Evolutionary conservation across 2,113 vertebrate species (phyloP).

Genomic region (Agelaius tricolor): DNA sequence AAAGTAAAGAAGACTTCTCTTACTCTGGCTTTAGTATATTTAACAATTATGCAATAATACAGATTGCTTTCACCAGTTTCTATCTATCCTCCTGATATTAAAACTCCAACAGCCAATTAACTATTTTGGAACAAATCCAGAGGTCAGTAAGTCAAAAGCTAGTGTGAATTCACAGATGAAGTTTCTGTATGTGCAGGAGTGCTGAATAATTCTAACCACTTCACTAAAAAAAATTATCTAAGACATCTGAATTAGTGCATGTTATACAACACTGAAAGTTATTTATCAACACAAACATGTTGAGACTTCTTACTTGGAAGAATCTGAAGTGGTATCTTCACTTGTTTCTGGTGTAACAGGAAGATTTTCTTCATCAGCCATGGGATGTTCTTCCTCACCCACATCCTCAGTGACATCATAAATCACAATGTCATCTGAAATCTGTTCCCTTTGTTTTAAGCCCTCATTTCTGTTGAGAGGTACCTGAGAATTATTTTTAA

Average conservation of each 20-base stretch:
- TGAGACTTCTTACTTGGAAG: constrained; percentile 74
- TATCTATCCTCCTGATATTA: neutral
- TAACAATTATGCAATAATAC: neutral
- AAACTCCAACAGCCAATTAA: neutral
- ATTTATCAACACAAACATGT: neutral
- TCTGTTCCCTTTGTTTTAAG: constrained; percentile 80
- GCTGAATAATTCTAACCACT: neutral
- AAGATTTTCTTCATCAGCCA: constrained; percentile 76
- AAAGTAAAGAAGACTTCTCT: neutral
- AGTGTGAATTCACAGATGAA: neutral
- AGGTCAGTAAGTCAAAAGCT: neutral
- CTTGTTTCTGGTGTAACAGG: constrained; percentile 74
- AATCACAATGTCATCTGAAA: constrained; percentile 92
- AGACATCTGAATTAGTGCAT: neutral
- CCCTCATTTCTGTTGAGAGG: constrained; percentile 78
- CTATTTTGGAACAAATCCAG: neutral
- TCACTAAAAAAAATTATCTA: neutral
- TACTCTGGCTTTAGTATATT: neutral
- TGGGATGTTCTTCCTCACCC: constrained; percentile 59
- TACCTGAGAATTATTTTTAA: constrained; percentile 62
- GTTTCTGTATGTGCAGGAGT: neutral
- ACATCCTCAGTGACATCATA: constrained; percentile 88
- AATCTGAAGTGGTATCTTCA: constrained; percentile 74
- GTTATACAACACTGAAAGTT: neutral
- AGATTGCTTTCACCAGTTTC: neutral